These are phyloP conservation scores for Nomada goodeniana DNA, from an alignment of 2,888 invertebrate species.

Conservation along the genomic window DNA sequence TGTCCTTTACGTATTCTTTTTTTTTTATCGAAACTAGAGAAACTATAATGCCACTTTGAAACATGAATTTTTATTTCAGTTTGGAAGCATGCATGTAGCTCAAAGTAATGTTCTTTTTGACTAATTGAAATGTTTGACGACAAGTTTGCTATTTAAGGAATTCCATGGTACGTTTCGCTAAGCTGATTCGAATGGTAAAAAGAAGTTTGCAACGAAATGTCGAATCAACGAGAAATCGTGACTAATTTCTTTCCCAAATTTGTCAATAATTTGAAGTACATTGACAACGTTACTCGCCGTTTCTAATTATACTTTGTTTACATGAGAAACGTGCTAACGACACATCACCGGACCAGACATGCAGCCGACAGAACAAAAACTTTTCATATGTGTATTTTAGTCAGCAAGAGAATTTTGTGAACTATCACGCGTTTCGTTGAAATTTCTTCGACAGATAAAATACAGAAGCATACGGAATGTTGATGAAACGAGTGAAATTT, in stretches of 20 bases:
- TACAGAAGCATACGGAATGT: slow-evolving; percentile 22
- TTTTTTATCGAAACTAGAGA: too few species aligned
- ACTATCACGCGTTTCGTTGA: slow-evolving; percentile 22
- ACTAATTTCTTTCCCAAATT: background rate
- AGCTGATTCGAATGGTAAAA: too few species aligned
- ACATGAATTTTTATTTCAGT: too few species aligned
- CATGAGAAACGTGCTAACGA: slow-evolving; percentile 24
- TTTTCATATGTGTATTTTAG: slow-evolving; percentile 40
- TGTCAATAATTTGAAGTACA: background rate
- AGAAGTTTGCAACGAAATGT: too few species aligned
- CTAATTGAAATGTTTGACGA: too few species aligned
- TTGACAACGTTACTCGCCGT: slow-evolving; percentile 26
- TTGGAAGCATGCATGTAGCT: too few species aligned
- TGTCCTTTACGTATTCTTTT: too few species aligned
- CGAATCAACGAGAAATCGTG: too few species aligned
- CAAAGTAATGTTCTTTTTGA: too few species aligned
- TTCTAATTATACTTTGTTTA: slow-evolving; percentile 15
- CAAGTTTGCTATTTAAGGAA: too few species aligned
- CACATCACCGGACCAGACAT: slow-evolving; percentile 12
- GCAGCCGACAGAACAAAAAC: slow-evolving; percentile 29
- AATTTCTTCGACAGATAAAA: slow-evolving; percentile 42
- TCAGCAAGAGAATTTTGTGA: slow-evolving; percentile 39
- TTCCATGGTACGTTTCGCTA: too few species aligned
- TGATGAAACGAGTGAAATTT: slow-evolving; percentile 10
- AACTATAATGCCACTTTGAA: too few species aligned